Percentiles rank a stretch among this genome's conserved stretches.
phyloP scores from a whole-genome alignment of 2,113 vertebrate species.

The Microcebus murinus region DNA sequence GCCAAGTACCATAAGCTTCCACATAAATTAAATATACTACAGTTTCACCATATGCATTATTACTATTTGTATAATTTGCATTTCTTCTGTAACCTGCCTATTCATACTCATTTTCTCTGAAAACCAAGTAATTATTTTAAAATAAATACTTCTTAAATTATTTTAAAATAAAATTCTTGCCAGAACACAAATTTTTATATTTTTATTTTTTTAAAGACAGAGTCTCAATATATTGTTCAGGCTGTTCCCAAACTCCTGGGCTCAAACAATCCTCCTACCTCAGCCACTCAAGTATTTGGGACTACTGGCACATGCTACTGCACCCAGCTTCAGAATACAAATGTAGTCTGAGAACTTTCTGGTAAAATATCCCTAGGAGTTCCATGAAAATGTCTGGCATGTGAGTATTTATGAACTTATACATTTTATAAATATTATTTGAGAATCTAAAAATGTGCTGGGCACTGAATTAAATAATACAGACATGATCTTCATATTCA shows the following conservation, averaged over 20 bases:
- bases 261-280: background rate
- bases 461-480: background rate
- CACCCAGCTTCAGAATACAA: constrained; percentile 1
- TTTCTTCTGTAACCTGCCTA: constrained; percentile 28
- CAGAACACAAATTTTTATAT: background rate
- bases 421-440: constrained; percentile 31
- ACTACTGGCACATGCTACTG: background rate
- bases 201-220: background rate
- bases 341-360: constrained; percentile 28
- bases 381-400: constrained; percentile 23
- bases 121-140: background rate
- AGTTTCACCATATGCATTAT: background rate
- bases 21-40: constrained; percentile 5
- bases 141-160: background rate
- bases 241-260: background rate
- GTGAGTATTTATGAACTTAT: background rate
- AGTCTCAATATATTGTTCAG: background rate
- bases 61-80: constrained; percentile 1
- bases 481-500: background rate
- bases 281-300: background rate
- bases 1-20: background rate
- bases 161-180: background rate
- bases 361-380: background rate
- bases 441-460: background rate
- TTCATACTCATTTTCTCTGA: constrained; percentile 29